These are phyloP conservation scores for Eristalinus sepulchralis DNA, from an alignment of 2,888 invertebrate species.

Conservation along the genomic window DNA sequence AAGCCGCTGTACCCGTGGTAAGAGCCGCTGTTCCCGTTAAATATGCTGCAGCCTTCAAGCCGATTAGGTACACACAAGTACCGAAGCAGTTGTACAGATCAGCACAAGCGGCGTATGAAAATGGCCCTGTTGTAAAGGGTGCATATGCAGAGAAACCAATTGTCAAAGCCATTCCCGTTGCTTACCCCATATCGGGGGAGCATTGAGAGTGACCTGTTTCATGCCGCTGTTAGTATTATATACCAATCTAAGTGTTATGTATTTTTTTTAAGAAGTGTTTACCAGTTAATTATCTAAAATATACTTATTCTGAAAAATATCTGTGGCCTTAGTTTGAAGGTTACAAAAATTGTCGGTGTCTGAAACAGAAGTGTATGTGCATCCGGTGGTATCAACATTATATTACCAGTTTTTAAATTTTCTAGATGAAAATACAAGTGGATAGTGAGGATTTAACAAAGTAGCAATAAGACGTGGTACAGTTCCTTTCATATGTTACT, in stretches of 20 bases:
- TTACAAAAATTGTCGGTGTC: too few species aligned
- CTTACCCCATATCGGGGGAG: conserved; percentile 23
- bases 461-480: too few species aligned
- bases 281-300: not conserved
- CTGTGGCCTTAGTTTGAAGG: too few species aligned
- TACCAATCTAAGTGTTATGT: not conserved
- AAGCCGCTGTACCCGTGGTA: conserved; percentile 12
- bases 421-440: too few species aligned
- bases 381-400: too few species aligned
- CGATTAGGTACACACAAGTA: not conserved
- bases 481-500: too few species aligned
- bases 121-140: conserved; percentile 41
- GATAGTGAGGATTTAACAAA: too few species aligned
- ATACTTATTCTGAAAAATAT: not conserved
- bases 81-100: not conserved
- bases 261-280: not conserved
- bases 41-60: not conserved
- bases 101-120: not conserved
- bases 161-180: conserved; percentile 39
- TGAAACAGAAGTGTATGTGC: too few species aligned
- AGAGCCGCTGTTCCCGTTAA: conserved; percentile 1
- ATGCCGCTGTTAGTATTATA: not conserved
- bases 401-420: too few species aligned
- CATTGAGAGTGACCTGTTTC: not conserved
- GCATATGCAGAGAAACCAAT: conserved; percentile 46